Evolutionary conservation across 35 echinoderm and acorn worm species (phyloP), one percentile per base, ranked within the genome.

Genomic region (Lytechinus pictus): DNA sequence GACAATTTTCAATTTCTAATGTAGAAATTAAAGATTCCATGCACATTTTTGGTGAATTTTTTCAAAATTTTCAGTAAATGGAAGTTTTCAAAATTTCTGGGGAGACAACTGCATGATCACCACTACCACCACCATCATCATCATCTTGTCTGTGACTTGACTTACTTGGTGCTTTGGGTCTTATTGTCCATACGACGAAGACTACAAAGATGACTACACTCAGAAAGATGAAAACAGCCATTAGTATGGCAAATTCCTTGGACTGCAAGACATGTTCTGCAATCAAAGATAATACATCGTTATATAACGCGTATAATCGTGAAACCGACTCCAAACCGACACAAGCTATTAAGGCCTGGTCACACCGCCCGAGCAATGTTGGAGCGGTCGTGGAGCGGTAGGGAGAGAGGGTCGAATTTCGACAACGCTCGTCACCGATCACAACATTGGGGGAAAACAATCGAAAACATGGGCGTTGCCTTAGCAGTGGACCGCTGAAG

Each of bases 341-440:
- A 2, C 0, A 44, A 44, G 2, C 33, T 44, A 44, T 44, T n/a
- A 89, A 89, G 87, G 87, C 87, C 87, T 28, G 87, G 6, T 89
- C 87, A 89, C 87, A 89, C 87, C 87, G 87, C 87, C 87, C 8
- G 87, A 89, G 33, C 87, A 33, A 8, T 89, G 87, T 28, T 89
- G 87, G 87, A 89, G 87, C 6, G 87, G 28, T 89, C 87, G 27
- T 89, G 9, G 87, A 89, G 33, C 87, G 87, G 87, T 89, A 89
- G 87, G 87, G 87, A 89, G 87, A 89, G 87, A 24, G 6, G 87
- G 87, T 28, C n/a, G 87, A 89, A 89, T 89, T 89, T 89, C 87
- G 87, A 89, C 27, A 89, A 89, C 87, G 87, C 87, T 89, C 87
- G 87, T 89, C 87, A 89, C 87, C 87, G 87, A 4, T 6, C 87